Percentiles rank a stretch among this genome's conserved stretches.
These are phyloP conservation scores for Sitophilus oryzae DNA, from an alignment of 1,140 invertebrate species.

Conservation along the genomic window DNA sequence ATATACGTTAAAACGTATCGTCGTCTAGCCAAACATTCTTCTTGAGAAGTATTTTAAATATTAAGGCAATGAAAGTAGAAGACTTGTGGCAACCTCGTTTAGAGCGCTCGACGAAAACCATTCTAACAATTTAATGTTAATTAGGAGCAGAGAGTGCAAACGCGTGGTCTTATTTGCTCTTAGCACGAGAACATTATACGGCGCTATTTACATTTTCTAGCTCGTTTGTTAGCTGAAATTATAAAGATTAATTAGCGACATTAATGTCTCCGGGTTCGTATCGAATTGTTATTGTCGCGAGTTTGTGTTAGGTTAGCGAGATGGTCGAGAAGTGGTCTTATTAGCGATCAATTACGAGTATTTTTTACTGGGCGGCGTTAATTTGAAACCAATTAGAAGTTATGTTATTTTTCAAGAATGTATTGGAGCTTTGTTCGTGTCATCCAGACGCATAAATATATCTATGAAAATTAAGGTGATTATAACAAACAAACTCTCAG, in stretches of 20 bases:
- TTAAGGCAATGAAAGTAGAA: too few species aligned
- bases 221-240: conserved; percentile 19
- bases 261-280: conserved; percentile 10
- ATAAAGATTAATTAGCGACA: conserved; percentile 19
- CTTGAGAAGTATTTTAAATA: too few species aligned
- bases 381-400: not conserved
- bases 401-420: too few species aligned
- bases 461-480: too few species aligned
- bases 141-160: conserved; percentile 24
- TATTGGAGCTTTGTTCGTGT: too few species aligned
- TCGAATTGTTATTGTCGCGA: conserved; percentile 15
- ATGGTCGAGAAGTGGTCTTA: not conserved
- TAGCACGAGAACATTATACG: conserved; percentile 22
- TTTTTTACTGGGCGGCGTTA: not conserved
- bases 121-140: conserved; percentile 21
- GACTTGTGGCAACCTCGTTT: too few species aligned
- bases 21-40: too few species aligned
- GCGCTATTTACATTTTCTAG: conserved; percentile 19
- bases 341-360: not conserved
- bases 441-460: too few species aligned
- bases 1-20: too few species aligned
- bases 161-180: conserved; percentile 26
- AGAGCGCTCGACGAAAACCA: too few species aligned
- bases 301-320: not conserved
- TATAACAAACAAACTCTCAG: too few species aligned